A percentile compares a stretch with the other conserved stretches of the same genome.
phyloP scores from a whole-genome alignment of 2,888 invertebrate genomes.

The Harpalus rufipes region DNA sequence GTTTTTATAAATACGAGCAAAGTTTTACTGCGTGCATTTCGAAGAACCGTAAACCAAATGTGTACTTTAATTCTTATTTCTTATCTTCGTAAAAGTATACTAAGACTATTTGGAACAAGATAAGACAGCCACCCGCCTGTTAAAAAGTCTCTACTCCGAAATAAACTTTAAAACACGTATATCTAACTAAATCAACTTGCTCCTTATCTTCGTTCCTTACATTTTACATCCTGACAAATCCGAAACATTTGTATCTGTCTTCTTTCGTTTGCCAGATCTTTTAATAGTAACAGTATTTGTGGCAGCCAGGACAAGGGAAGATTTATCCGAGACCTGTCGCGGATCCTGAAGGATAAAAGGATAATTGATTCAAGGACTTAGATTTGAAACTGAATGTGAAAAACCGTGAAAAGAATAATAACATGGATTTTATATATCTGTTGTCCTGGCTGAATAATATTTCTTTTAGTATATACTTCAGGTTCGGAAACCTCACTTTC shows the following conservation, averaged over 20 bases:
- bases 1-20: conserved; percentile 3
- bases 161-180: conserved; percentile 21
- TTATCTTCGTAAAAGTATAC: not conserved
- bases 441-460: not conserved
- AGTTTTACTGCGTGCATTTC: not conserved
- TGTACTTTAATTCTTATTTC: not conserved
- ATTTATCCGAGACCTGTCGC: conserved; percentile 24
- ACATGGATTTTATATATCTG: not conserved
- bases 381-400: conserved; percentile 18
- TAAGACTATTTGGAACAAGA: not conserved
- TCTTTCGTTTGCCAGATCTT: conserved; percentile 26
- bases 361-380: conserved; percentile 36
- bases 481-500: not conserved
- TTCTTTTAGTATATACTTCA: not conserved
- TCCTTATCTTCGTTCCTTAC: not conserved
- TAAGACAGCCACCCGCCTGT: not conserved
- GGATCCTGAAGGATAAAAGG: conserved; percentile 40
- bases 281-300: conserved; percentile 26
- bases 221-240: conserved; percentile 9
- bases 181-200: conserved; percentile 13
- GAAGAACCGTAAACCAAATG: not conserved
- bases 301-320: conserved; percentile 46
- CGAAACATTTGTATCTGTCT: conserved; percentile 32
- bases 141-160: not conserved
- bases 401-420: conserved; percentile 32